Base-by-base conservation (phyloP, 64 coral and sea anemone genomes). In the Porites australiensis region DNA sequence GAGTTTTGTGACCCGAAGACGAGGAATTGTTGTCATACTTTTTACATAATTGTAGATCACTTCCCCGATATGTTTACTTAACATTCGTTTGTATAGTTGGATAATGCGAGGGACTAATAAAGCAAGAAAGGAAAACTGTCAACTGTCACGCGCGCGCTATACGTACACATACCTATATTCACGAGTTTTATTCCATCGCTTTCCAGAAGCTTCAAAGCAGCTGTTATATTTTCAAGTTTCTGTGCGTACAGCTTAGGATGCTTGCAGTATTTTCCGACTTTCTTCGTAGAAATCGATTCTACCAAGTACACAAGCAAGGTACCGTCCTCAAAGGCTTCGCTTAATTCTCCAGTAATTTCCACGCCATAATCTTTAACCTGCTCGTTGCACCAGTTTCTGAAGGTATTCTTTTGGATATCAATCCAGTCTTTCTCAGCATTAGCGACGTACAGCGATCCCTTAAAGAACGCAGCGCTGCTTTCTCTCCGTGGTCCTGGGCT, bases 181-280 rank as follows among this genome's bases (percentile, higher is more conserved):
- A 99, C 98, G 18, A 99, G 89, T n/a, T 99, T 92, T 65, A 99
- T 99, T 2, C 94, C 94, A 50, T 99, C 98, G 8, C 83, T 87
- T 44, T 92, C 82, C 0, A 99, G 44, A 16, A 99, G 78, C 20
- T 91, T 91, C 51, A 99, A 16, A 2, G 98, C 98, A n/a, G 82
- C 77, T 37, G 88, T 95, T 18, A 95, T 95, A 89, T 99, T 99
- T 70, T 96, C 98, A 9, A 99, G 49, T 74, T 96, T 99, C 72
- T 99, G 94, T 43, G 94, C 91, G 44, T 91, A 93, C 47, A 99
- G 69, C 50, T 88, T 96, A 0, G 98, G 98, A 9, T 94, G 94
- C 64, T 83, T 94, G 54, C 74, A 91, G 59, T 92, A 99, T 52
- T 83, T 79, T 3, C 85, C 44, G 47, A 93, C 94, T 52, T 96